phyloP scores from a whole-genome alignment of 2,797 vertebrate genomes.

The Sebastes steindachneri region DNA sequence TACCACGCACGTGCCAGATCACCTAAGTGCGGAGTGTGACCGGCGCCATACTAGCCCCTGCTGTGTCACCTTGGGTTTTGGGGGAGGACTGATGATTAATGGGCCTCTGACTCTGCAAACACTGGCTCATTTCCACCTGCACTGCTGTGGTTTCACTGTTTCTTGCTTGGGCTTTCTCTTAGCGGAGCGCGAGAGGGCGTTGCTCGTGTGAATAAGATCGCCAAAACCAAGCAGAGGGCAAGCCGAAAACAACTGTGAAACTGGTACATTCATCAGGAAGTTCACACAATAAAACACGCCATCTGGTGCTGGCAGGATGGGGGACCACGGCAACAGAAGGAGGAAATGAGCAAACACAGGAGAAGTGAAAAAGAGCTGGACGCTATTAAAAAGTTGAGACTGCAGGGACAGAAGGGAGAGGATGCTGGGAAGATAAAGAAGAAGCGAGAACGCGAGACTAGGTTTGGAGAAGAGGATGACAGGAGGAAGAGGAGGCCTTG shows the following conservation, averaged over 20 bases:
- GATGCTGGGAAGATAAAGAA: neutral
- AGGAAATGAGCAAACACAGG: constrained; percentile 30
- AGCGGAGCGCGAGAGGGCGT: constrained; percentile 25
- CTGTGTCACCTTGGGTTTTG: constrained; percentile 79
- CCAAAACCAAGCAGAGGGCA: constrained; percentile 65
- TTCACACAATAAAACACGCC: constrained; percentile 57
- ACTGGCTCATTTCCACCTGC: constrained; percentile 69
- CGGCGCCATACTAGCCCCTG: constrained; percentile 31
- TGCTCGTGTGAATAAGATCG: constrained; percentile 62
- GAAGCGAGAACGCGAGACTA: neutral
- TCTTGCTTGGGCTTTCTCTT: constrained; percentile 41
- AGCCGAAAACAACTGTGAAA: constrained; percentile 65
- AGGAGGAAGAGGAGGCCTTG: neutral
- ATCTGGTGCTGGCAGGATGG: constrained; percentile 59
- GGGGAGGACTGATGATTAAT: constrained; percentile 79
- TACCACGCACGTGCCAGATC: constrained; percentile 39
- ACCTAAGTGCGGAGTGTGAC: constrained; percentile 41
- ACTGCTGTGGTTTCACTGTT: constrained; percentile 40
- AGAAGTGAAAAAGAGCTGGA: constrained; percentile 43
- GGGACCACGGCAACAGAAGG: constrained; percentile 22
- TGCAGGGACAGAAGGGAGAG: constrained; percentile 1
- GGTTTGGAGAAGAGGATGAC: neutral
- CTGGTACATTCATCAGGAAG: constrained; percentile 70
- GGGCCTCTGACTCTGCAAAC: constrained; percentile 63
- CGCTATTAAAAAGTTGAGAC: constrained; percentile 28